A percentile compares a stretch with the other conserved stretches of the same genome.
phyloP scores from a whole-genome alignment of 2,113 vertebrate species.

The Redunca redunca region DNA sequence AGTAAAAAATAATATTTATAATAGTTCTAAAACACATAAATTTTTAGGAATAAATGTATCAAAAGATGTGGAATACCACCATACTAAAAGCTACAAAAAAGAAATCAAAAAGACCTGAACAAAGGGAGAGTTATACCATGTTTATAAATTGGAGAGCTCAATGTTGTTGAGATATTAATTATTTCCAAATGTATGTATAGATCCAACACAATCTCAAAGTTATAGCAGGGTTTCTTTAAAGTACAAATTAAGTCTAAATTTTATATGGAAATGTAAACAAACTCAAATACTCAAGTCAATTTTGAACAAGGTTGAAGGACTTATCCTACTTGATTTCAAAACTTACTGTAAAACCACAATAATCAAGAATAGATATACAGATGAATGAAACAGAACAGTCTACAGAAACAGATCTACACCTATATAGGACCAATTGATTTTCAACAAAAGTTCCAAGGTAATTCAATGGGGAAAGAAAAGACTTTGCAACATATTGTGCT shows the following conservation, averaged over 20 bases:
- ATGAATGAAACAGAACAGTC: background rate
- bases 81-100: background rate
- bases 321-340: background rate
- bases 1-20: background rate
- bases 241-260: background rate
- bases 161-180: background rate
- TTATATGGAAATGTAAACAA: background rate
- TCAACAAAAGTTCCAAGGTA: background rate
- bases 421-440: background rate
- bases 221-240: background rate
- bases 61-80: background rate
- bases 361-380: background rate
- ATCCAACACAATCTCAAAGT: background rate
- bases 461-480: background rate
- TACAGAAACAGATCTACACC: background rate
- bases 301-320: background rate
- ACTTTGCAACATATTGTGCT: background rate
- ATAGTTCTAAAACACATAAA: background rate
- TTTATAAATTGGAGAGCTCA: background rate
- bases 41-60: constrained; percentile 14
- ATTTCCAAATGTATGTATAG: background rate
- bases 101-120: background rate
- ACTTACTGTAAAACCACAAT: background rate
- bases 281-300: background rate
- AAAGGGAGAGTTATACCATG: background rate